Percentiles rank a stretch among this genome's conserved stretches.
Conservation (phyloP, 2,888 invertebrate genomes). For the Stomorhina lunata region DNA sequence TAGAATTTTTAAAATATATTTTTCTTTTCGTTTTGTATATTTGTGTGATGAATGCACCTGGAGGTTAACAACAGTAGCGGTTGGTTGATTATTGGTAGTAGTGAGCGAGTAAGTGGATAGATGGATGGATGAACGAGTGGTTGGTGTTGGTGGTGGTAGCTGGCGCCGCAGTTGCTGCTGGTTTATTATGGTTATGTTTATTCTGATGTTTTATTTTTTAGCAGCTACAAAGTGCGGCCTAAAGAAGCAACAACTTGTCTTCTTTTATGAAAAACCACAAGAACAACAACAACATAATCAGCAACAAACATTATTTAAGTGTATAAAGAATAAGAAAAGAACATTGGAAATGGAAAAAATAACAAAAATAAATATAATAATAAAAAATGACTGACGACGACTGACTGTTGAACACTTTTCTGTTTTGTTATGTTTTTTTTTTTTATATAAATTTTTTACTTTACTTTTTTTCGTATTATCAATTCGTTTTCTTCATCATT, state of each 20-base stretch:
- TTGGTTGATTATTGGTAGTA: slow-evolving; percentile 47
- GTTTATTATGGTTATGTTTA: slow-evolving; percentile 33
- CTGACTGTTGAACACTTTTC: slow-evolving; percentile 23
- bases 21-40: slow-evolving; percentile 18
- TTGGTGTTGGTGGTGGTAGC: slow-evolving; percentile 47
- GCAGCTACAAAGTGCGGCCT: slow-evolving; percentile 58
- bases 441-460: slow-evolving; percentile 21
- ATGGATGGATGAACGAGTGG: slow-evolving; percentile 7
- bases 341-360: slow-evolving; percentile 10
- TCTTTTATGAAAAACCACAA: slow-evolving; percentile 46
- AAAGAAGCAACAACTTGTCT: slow-evolving; percentile 64
- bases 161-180: slow-evolving; percentile 53
- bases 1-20: slow-evolving; percentile 49
- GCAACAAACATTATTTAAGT: slow-evolving; percentile 36
- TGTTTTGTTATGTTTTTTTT: slow-evolving; percentile 29
- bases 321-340: slow-evolving; percentile 27
- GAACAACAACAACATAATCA: slow-evolving; percentile 46
- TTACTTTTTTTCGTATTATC: no score
- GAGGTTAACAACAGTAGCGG: slow-evolving; percentile 59
- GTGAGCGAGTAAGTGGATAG: no score
- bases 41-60: slow-evolving; percentile 55
- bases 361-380: slow-evolving; percentile 19
- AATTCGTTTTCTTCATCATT: slow-evolving; percentile 45
- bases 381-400: no score
- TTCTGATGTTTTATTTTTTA: slow-evolving; percentile 24